Evolutionary conservation across 2,113 vertebrate genomes (phyloP).

Genomic region (Corynorhinus townsendii): DNA sequence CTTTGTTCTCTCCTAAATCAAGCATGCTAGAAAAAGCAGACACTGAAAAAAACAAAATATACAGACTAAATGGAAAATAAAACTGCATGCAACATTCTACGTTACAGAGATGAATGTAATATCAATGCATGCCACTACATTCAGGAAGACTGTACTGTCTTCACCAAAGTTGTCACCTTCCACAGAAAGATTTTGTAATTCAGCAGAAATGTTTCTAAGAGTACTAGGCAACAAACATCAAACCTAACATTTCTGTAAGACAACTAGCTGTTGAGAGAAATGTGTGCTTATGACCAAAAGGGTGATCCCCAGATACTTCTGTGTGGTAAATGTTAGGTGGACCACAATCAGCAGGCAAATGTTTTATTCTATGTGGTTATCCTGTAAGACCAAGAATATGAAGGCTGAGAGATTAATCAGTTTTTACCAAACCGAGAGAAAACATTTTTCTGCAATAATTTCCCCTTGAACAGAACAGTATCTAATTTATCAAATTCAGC

Average conservation of each 20-base stretch:
- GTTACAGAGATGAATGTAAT: neutral
- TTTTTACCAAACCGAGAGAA: conserved; percentile 1
- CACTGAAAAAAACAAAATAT: neutral
- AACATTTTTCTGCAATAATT: conserved; percentile 10
- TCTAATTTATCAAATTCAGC: conserved; percentile 33
- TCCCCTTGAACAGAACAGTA: conserved; percentile 13
- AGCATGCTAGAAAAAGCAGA: conserved; percentile 56
- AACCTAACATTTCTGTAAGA: conserved; percentile 4
- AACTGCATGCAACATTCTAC: conserved; percentile 40
- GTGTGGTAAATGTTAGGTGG: neutral
- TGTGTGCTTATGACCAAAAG: neutral
- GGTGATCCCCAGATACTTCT: neutral
- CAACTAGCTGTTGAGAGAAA: neutral
- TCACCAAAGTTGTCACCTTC: neutral
- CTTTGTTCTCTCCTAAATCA: conserved; percentile 60
- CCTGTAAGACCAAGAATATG: neutral
- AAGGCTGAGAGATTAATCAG: neutral
- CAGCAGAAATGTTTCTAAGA: neutral
- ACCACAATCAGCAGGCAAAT: neutral
- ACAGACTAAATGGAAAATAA: neutral
- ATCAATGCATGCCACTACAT: neutral
- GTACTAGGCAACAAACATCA: neutral
- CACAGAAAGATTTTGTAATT: neutral
- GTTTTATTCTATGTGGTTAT: neutral
- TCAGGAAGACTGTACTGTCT: conserved; percentile 27